Conservation (phyloP, 2,888 invertebrate species). For the Athetis lepigone region DNA sequence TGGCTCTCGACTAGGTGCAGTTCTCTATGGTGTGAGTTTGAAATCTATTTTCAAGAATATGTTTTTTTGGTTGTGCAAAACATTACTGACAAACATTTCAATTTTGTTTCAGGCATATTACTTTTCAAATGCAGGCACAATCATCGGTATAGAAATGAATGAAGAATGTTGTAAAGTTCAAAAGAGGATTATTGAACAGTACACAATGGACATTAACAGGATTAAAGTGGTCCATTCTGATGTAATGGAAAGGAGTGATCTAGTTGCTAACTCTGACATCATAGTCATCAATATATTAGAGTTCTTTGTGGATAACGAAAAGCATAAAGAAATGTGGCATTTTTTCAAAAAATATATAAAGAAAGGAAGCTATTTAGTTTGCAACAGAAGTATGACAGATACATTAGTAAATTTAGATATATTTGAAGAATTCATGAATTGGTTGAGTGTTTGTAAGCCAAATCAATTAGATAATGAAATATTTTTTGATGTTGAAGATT, state of each 20-base stretch:
- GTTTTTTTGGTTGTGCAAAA: background rate
- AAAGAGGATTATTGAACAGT: slow-evolving; percentile 89
- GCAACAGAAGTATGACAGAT: slow-evolving; percentile 90
- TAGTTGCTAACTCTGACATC: slow-evolving; percentile 90
- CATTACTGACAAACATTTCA: background rate
- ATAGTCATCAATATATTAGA: slow-evolving; percentile 93
- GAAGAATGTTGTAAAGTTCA: slow-evolving; percentile 92
- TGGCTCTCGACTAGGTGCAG: slow-evolving; percentile 93
- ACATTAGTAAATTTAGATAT: slow-evolving; percentile 86
- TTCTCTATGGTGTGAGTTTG: slow-evolving; percentile 92
- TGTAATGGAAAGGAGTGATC: slow-evolving; percentile 88
- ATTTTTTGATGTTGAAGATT: slow-evolving; percentile 83
- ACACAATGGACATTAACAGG: slow-evolving; percentile 85
- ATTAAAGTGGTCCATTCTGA: slow-evolving; percentile 91
- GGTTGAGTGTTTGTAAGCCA: slow-evolving; percentile 85
- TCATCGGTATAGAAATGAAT: slow-evolving; percentile 93
- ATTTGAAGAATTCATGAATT: slow-evolving; percentile 85
- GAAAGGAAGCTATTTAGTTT: slow-evolving; percentile 90
- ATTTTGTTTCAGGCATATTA: slow-evolving; percentile 90
- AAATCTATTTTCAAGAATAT: background rate
- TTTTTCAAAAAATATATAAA: slow-evolving; percentile 89
- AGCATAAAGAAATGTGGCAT: slow-evolving; percentile 91
- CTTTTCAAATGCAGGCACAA: slow-evolving; percentile 89
- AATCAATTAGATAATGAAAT: slow-evolving; percentile 85
- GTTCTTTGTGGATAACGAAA: slow-evolving; percentile 91